Base-by-base conservation (phyloP, 2,113 vertebrate species). In the Brachyistius frenatus region DNA sequence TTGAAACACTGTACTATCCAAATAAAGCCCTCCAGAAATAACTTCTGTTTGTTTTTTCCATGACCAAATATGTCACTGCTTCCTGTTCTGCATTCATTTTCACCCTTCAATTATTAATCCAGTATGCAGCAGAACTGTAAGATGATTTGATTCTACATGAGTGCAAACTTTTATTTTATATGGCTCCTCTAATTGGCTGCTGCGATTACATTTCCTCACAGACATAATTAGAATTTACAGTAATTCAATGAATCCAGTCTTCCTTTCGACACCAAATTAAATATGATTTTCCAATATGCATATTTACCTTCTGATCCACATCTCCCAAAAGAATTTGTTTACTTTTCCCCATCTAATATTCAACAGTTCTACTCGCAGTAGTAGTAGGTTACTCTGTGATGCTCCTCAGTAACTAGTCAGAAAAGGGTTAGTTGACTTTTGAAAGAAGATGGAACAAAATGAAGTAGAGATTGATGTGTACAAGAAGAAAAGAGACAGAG, bases 401-500 rank as follows among this genome's bases (percentile, higher is more conserved):
- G 7, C 23, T 16, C 31, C 31, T 55, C 14, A 33, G 11, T 41
- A 13, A 73, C n/a, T 50, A 39, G 30, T 52, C 7, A 31, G 11
- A 30, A n/a, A 53, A 1, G 33, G 8, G 3, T 56, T 36, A 3
- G 10, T 31, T 58, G 31, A 49, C 14, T 44, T 44, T 44, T 44
- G 41, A 44, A 11, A 3, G 41, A 44, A 44, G 39, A 41, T 41
- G 39, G 41, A 13, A 13, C 2, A 33, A 1, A 66, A 15, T 5
- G 33, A 11, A 14, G 47, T 16, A 11, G 33, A 9, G 32, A 23
- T 2, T 56, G 66, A 57, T 47, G 46, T 31, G 53, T 5, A 41
- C 10, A 16, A 33, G 13, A 30, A 62, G 41, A 71, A 67, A 53
- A 33, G 32, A 65, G 57, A 56, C 44, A 68, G 66, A 73, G 72